Percentiles rank a stretch among this genome's conserved stretches.
phyloP scores from a whole-genome alignment of 2,797 vertebrate genomes.

The Parotocinclus haroldoi region DNA sequence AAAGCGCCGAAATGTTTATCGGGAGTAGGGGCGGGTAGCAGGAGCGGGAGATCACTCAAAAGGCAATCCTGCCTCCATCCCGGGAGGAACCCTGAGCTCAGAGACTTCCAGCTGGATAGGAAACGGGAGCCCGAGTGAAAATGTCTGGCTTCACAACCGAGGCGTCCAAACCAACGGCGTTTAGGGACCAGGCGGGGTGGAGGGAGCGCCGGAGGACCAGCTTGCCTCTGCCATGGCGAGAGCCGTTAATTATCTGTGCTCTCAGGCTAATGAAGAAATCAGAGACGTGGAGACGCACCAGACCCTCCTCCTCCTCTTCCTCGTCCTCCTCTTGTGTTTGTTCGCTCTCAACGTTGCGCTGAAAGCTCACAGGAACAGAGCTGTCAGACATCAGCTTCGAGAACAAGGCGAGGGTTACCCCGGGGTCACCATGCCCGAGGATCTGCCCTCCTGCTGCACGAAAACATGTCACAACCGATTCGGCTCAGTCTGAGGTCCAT shows the following conservation, averaged over 20 bases:
- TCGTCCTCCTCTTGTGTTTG: no score
- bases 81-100: no score
- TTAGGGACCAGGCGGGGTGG: slow-evolving; percentile 12
- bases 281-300: neutral
- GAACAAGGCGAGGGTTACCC: neutral
- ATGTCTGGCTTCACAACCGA: no score
- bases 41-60: no score
- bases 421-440: neutral
- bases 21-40: no score
- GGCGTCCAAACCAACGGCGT: slow-evolving; percentile 5
- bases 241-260: slow-evolving; percentile 48
- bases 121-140: no score
- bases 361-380: neutral
- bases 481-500: neutral
- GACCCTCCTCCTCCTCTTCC: neutral
- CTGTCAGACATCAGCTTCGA: slow-evolving; percentile 6
- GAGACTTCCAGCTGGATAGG: no score
- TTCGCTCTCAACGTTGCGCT: neutral
- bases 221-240: slow-evolving; percentile 31
- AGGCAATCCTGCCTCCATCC: no score
- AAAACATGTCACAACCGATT: slow-evolving; percentile 20
- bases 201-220: slow-evolving; percentile 38
- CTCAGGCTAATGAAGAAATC: slow-evolving; percentile 48
- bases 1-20: no score
- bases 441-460: neutral